These are phyloP conservation scores for Scaptomyza pallida DNA, from an alignment of 1,140 invertebrate genomes.

Conservation along the genomic window DNA sequence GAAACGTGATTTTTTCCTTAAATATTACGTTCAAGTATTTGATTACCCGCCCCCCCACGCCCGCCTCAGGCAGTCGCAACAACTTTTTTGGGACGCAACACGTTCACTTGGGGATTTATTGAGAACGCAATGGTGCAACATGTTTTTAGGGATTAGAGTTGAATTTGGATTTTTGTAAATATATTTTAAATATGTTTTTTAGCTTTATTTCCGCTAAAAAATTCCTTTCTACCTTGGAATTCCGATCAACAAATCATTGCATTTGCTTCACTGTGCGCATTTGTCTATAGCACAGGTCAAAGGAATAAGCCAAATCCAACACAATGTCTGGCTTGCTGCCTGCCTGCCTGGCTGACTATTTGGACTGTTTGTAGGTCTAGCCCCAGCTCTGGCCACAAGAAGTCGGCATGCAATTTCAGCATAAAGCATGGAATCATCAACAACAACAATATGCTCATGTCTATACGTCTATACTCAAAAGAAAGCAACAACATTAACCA, in stretches of 20 bases:
- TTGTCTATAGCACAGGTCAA: constrained; percentile 27
- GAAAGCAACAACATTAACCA: neutral
- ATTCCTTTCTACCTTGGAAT: too few species aligned
- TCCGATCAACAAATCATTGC: too few species aligned
- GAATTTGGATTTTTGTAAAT: neutral
- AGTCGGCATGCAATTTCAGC: constrained; percentile 66
- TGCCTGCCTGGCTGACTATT: neutral
- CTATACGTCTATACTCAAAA: neutral
- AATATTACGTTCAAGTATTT: constrained; percentile 61
- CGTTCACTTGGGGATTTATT: constrained; percentile 17
- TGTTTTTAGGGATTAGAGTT: neutral
- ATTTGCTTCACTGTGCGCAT: constrained; percentile 17
- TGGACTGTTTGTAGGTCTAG: neutral
- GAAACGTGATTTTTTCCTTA: constrained; percentile 77
- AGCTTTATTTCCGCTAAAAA: too few species aligned
- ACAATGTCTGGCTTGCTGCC: constrained; percentile 3
- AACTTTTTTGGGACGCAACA: constrained; percentile 13
- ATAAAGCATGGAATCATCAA: constrained; percentile 26
- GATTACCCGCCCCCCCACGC: constrained; percentile 25
- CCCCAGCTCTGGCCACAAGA: constrained; percentile 55
- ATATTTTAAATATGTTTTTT: neutral
- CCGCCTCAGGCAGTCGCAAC: constrained; percentile 15
- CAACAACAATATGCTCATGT: constrained; percentile 8
- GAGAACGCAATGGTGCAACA: constrained; percentile 20
- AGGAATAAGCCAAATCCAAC: constrained; percentile 25